A percentile compares a stretch with the other conserved stretches of the same genome.
phyloP scores from a whole-genome alignment of 2,113 vertebrate genomes.

The Thunnus thynnus region DNA sequence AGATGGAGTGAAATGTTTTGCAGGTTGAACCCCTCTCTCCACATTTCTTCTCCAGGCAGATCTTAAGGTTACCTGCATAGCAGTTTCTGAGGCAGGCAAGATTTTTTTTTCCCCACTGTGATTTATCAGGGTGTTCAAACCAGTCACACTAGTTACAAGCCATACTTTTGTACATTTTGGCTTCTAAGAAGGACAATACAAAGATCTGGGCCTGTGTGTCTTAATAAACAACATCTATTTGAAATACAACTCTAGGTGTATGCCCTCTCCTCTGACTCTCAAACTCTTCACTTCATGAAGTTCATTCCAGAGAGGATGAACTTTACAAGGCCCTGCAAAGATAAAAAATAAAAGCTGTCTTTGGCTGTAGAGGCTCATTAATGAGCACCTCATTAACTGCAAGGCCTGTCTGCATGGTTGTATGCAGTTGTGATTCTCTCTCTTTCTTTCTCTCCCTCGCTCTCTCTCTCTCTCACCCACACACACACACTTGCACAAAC shows the following conservation, averaged over 20 bases:
- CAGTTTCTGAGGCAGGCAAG: too few species aligned
- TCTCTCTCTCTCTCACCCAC: background rate
- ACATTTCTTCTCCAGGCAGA: too few species aligned
- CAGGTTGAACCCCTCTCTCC: too few species aligned
- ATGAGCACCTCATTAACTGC: constrained; percentile 73
- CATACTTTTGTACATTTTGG: too few species aligned
- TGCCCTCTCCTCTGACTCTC: constrained; percentile 19
- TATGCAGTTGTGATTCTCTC: constrained; percentile 46
- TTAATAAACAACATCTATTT: constrained; percentile 7
- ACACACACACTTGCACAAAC: constrained; percentile 23
- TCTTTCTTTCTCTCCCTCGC: too few species aligned
- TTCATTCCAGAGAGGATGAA: constrained; percentile 45
- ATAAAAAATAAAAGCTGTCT: constrained; percentile 21
- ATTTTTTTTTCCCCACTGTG: too few species aligned
- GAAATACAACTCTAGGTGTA: background rate
- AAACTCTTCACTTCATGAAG: constrained; percentile 19
- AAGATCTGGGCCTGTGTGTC: background rate
- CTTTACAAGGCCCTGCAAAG: constrained; percentile 39
- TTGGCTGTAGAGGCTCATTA: constrained; percentile 57
- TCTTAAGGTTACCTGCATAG: too few species aligned
- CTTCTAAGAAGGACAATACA: background rate
- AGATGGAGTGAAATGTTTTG: too few species aligned
- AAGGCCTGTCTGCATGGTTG: constrained; percentile 36
- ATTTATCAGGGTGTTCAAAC: too few species aligned
- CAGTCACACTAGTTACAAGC: too few species aligned